A percentile compares a stretch with the other conserved stretches of the same genome.
These are phyloP conservation scores for Cyclophora punctaria DNA, from an alignment of 2,888 invertebrate species.

Conservation along the genomic window DNA sequence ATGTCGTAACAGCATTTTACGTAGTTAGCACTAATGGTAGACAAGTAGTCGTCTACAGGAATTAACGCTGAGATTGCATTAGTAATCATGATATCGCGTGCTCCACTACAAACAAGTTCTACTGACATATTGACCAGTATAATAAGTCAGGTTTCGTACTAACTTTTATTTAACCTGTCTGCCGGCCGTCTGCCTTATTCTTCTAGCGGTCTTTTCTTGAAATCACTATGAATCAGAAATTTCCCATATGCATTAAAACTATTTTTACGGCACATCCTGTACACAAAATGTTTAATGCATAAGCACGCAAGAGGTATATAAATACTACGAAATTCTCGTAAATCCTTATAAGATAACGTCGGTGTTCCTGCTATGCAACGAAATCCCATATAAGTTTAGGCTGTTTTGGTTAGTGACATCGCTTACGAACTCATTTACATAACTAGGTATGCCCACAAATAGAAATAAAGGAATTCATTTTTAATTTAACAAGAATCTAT, in stretches of 20 bases:
- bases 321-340: constrained; percentile 4
- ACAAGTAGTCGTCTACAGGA: no score
- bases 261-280: no score
- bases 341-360: constrained; percentile 8
- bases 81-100: constrained; percentile 17
- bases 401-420: constrained; percentile 20
- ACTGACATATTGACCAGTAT: constrained; percentile 13
- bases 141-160: constrained; percentile 9
- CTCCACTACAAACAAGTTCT: constrained; percentile 8
- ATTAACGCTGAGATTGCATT: constrained; percentile 7
- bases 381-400: constrained; percentile 11
- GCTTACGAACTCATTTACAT: constrained; percentile 24
- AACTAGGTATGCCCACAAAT: constrained; percentile 16
- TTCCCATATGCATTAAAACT: no score
- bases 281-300: no score
- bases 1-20: no score
- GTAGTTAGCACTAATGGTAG: no score
- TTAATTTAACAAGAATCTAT: constrained; percentile 11
- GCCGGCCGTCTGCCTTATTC: background rate
- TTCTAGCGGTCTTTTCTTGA: background rate
- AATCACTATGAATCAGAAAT: no score
- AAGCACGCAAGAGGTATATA: background rate
- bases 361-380: constrained; percentile 5
- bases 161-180: background rate
- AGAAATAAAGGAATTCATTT: constrained; percentile 17